Evolutionary conservation across 2,888 invertebrate species (phyloP).

Genomic region (Drosophila algonquin): DNA sequence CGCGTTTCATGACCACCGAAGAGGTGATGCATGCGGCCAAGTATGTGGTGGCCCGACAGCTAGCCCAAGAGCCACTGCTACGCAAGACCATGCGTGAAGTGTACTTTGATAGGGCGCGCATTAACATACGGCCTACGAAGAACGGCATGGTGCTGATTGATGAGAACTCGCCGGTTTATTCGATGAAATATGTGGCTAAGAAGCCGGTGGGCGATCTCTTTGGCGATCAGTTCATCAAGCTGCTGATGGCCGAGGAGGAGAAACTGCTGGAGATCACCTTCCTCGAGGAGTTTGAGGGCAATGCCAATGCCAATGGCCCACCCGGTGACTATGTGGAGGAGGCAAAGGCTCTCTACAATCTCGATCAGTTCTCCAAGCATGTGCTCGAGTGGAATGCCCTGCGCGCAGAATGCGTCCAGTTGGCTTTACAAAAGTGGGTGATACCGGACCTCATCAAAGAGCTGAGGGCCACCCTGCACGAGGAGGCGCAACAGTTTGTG

Average conservation of each 20-base stretch:
- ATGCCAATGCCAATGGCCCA: constrained; percentile 85
- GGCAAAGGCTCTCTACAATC: constrained; percentile 88
- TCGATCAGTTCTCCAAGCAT: constrained; percentile 97
- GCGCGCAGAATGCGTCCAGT: constrained; percentile 93
- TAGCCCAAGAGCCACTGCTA: constrained; percentile 95
- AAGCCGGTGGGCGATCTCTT: constrained; percentile 95
- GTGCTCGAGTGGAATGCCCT: constrained; percentile 98
- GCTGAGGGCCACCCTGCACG: constrained; percentile 90
- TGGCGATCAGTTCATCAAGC: constrained; percentile 95
- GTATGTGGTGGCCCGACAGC: constrained; percentile 97
- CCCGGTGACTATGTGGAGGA: constrained; percentile 93
- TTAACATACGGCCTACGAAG: constrained; percentile 93
- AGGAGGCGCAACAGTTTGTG: constrained; percentile 94
- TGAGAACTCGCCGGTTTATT: constrained; percentile 94
- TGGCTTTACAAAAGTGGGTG: constrained; percentile 94
- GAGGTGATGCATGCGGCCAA: constrained; percentile 95
- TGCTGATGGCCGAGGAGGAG: constrained; percentile 92
- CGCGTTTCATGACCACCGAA: constrained; percentile 88
- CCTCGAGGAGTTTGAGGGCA: constrained; percentile 91
- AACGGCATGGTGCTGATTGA: constrained; percentile 97
- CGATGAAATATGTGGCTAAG: constrained; percentile 94
- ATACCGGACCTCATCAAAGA: constrained; percentile 96
- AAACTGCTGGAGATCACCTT: constrained; percentile 90
- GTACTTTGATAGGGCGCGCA: constrained; percentile 93
- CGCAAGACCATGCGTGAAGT: constrained; percentile 93